Percentiles rank a stretch among this genome's conserved stretches.
phyloP scores from a whole-genome alignment of 2,888 invertebrate genomes.

The Eumerus sabulonum region DNA sequence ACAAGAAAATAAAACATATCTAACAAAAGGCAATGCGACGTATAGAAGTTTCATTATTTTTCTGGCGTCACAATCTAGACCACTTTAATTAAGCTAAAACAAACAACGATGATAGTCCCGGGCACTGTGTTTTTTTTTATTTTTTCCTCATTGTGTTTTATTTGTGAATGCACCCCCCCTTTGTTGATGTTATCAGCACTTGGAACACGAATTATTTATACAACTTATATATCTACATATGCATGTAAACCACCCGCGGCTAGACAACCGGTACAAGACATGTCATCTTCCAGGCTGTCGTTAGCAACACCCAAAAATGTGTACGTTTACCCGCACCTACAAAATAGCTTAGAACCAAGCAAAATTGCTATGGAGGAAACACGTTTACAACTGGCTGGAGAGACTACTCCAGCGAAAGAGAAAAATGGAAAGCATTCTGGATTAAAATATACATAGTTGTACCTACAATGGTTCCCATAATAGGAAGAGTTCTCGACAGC shows the following conservation, averaged over 20 bases:
- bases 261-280: slow-evolving; percentile 49
- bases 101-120: slow-evolving; percentile 18
- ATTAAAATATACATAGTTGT: slow-evolving; percentile 13
- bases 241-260: slow-evolving; percentile 44
- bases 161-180: too few species aligned
- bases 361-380: neutral
- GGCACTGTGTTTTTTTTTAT: slow-evolving; percentile 9
- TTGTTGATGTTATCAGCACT: slow-evolving; percentile 29
- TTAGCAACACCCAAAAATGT: slow-evolving; percentile 32
- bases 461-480: neutral
- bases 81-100: slow-evolving; percentile 40
- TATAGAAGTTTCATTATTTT: neutral
- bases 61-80: slow-evolving; percentile 11
- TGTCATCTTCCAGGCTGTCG: slow-evolving; percentile 44
- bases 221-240: neutral
- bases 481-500: neutral
- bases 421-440: slow-evolving; percentile 10
- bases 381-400: neutral
- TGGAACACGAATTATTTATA: slow-evolving; percentile 22
- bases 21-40: too few species aligned
- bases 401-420: neutral
- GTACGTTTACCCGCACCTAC: slow-evolving; percentile 15
- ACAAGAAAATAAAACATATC: too few species aligned
- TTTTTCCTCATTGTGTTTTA: too few species aligned
- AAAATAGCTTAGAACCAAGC: slow-evolving; percentile 13